phyloP scores from a whole-genome alignment of 2,113 vertebrate species.

The Guaruba guarouba region DNA sequence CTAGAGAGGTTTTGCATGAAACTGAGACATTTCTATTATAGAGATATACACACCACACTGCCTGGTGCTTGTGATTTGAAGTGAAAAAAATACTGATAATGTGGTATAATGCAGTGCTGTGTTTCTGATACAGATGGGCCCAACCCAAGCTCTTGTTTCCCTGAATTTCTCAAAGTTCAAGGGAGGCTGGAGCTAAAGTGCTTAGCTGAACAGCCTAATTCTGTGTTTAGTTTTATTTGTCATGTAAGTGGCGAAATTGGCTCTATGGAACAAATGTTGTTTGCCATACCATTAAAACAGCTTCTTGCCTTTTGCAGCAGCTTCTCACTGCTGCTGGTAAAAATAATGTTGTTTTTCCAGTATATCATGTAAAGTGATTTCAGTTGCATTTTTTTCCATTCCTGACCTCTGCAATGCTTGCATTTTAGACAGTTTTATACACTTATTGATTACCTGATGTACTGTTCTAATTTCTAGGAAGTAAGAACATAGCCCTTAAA shows the following conservation, averaged over 20 bases:
- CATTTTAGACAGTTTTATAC: conserved; percentile 50
- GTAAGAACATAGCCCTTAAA: conserved; percentile 39
- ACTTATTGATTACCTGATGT: conserved; percentile 59
- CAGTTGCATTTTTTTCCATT: conserved; percentile 32
- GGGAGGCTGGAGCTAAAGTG: not conserved
- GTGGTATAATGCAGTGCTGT: not conserved
- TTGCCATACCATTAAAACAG: conserved; percentile 21
- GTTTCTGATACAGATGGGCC: not conserved
- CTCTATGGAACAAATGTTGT: not conserved
- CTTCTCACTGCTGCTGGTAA: conserved; percentile 22
- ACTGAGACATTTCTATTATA: not conserved
- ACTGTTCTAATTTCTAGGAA: conserved; percentile 56
- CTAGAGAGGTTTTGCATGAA: not conserved
- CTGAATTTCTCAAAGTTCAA: not conserved
- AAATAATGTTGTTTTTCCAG: conserved; percentile 58
- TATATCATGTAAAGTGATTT: conserved; percentile 46
- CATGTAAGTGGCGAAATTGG: not conserved
- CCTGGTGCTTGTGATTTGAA: not conserved
- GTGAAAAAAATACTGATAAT: not conserved
- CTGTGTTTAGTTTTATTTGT: not conserved
- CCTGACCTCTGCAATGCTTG: conserved; percentile 29
- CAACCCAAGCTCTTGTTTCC: not conserved
- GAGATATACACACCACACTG: not conserved
- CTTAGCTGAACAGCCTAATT: not conserved
- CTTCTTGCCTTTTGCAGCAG: conserved; percentile 34